Evolutionary conservation across 2,888 invertebrate species (phyloP), one percentile per base, ranked within the genome.

Genomic region (Tinea pellionella): DNA sequence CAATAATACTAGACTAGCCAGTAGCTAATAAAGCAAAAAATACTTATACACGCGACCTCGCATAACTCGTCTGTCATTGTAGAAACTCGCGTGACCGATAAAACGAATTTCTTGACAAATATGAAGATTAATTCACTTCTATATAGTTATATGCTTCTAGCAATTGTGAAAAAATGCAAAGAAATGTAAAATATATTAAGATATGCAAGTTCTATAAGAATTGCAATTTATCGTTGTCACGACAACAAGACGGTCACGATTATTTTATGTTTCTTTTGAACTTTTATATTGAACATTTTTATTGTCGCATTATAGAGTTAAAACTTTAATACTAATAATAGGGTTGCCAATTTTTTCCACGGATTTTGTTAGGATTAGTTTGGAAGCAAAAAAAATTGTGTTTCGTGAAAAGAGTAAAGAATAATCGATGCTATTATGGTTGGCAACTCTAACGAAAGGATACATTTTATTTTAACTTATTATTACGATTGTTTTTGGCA

Each of bases 1-100:
- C 24, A 24, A 24, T 24, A 24, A 24, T 6, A 24, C 24, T 24
- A 3, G 6, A 6, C 6, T 24, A 6, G 6, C 24, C 6, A 24
- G 24, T 24, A n/a, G 15, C 16, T 15, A 47, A 47, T 47, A 47
- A 47, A 16, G n/a, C 47, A 15, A 47, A 47, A 12, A 37, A 15
- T 15, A n/a, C n/a, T n/a, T n/a, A n/a, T n/a, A 47, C 47, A 47
- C 47, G 47, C 47, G 47, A 47, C 47, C 47, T 47, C 47, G 47
- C 47, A 47, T 16, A 47, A 47, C 15, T 47, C 47, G 47, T 16
- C 16, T 47, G 15, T 47, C 47, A 47, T 16, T 47, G 47, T 13
- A n/a, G 37, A 12, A 37, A 37, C 47, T 55, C 55, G 55, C 55
- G 55, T 55, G 55, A 55, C 55, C 55, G 55, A 55, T 55, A 55